Evolutionary conservation across 2,113 vertebrate genomes (phyloP).

Genomic region (Lucifuga dentata): DNA sequence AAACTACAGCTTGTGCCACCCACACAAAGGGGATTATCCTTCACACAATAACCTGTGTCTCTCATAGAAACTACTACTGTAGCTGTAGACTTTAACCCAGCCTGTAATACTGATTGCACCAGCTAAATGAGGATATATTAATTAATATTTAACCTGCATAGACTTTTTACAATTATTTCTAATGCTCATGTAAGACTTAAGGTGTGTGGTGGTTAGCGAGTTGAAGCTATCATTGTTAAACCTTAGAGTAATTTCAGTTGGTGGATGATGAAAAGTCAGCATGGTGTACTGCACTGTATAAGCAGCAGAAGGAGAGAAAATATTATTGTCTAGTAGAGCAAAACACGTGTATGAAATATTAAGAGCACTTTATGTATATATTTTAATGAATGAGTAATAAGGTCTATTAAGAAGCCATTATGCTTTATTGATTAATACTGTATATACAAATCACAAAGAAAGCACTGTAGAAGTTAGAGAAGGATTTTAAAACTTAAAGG

Average conservation of each 20-base stretch:
- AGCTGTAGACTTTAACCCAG: slow-evolving; percentile 18
- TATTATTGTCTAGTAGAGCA: slow-evolving; percentile 8
- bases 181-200: neutral
- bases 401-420: slow-evolving; percentile 36
- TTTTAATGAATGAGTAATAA: slow-evolving; percentile 46
- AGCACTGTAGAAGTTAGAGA: neutral
- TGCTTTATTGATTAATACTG: slow-evolving; percentile 40
- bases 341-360: slow-evolving; percentile 18
- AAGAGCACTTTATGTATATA: neutral
- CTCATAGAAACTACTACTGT: slow-evolving; percentile 15
- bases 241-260: slow-evolving; percentile 13
- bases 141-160: too few relatives aligned
- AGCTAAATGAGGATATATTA: neutral
- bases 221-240: slow-evolving; percentile 11
- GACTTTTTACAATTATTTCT: too few relatives aligned
- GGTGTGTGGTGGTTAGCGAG: slow-evolving; percentile 1
- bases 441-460: slow-evolving; percentile 13
- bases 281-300: slow-evolving; percentile 45
- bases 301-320: slow-evolving; percentile 19
- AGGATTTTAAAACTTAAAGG: too few relatives aligned
- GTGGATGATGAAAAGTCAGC: slow-evolving; percentile 41
- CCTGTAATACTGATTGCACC: neutral
- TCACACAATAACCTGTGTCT: slow-evolving; percentile 34
- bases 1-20: slow-evolving; percentile 21
- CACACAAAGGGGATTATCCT: slow-evolving; percentile 61